These are phyloP conservation scores for Rhamnusium bicolor DNA, from an alignment of 2,888 invertebrate genomes.

Conservation along the genomic window DNA sequence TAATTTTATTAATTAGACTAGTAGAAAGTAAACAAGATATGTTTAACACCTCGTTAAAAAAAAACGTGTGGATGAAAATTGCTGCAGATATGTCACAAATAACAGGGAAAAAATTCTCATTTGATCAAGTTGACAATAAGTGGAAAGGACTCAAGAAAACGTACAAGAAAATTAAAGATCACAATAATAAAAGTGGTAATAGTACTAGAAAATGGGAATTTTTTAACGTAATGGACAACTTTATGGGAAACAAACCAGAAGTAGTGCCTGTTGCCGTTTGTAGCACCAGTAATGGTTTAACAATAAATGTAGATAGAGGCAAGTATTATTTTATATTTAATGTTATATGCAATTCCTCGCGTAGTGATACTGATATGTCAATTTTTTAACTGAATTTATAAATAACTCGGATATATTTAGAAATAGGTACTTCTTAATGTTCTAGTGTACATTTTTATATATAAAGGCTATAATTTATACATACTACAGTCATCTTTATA, in stretches of 20 bases:
- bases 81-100: not conserved
- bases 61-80: conserved; percentile 25
- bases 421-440: no score
- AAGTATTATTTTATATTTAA: not conserved
- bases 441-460: no score
- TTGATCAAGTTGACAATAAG: conserved; percentile 25
- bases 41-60: conserved; percentile 19
- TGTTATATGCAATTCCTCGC: no score
- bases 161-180: conserved; percentile 35
- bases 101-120: not conserved
- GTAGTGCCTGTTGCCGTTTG: not conserved
- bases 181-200: conserved; percentile 14
- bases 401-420: no score
- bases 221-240: conserved; percentile 2
- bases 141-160: conserved; percentile 33
- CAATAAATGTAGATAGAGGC: not conserved
- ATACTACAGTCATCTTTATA: no score
- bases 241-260: not conserved
- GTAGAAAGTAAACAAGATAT: not conserved
- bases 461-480: no score
- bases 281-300: not conserved
- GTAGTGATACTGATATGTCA: no score
- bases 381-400: no score
- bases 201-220: conserved; percentile 24
- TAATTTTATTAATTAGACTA: conserved; percentile 1